Percentiles rank a stretch among this genome's conserved stretches.
These are phyloP conservation scores for Tapirus indicus DNA, from an alignment of 2,797 vertebrate species.

Conservation along the genomic window DNA sequence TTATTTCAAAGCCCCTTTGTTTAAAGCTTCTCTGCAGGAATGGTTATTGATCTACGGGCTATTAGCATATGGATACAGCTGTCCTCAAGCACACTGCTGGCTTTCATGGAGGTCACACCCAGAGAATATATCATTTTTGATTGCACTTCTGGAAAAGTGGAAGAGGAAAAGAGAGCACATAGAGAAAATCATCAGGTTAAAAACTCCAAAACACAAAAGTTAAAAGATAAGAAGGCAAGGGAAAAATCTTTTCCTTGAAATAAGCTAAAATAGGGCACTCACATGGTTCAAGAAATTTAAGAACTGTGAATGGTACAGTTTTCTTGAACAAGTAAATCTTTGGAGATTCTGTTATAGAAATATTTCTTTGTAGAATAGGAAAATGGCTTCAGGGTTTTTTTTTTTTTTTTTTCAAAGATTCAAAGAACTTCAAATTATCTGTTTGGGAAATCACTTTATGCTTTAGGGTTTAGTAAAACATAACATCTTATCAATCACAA, in stretches of 20 bases:
- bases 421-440: background rate
- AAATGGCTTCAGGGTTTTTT: background rate
- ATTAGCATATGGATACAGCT: background rate
- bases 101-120: background rate
- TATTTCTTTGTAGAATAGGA: background rate
- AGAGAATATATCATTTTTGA: background rate
- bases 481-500: background rate
- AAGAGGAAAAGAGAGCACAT: background rate
- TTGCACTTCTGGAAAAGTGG: background rate
- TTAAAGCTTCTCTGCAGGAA: slow-evolving; percentile 1
- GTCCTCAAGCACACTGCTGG: background rate
- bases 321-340: background rate
- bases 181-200: background rate
- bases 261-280: background rate
- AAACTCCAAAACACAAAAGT: background rate
- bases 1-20: background rate
- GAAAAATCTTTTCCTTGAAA: background rate
- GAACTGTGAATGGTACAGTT: background rate
- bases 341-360: slow-evolving; percentile 4
- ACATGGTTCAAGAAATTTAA: background rate
- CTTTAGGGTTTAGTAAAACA: background rate
- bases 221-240: background rate
- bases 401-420: background rate
- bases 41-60: background rate
- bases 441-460: background rate